These are phyloP conservation scores for Chrysemys picta DNA, from an alignment of 2,113 vertebrate genomes.

Conservation along the genomic window DNA sequence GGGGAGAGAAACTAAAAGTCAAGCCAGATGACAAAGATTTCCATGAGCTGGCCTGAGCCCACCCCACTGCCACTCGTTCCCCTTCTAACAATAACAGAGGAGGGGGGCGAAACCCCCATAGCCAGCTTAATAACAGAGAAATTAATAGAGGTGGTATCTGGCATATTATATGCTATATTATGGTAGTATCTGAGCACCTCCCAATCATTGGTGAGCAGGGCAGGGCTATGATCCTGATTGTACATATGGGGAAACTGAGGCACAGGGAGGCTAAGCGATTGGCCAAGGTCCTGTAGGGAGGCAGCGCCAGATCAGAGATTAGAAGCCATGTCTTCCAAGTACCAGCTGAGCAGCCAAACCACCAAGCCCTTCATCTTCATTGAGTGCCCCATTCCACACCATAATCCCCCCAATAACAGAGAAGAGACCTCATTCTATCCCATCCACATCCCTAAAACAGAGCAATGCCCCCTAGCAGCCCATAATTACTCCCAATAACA, in stretches of 20 bases:
- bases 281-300: neutral
- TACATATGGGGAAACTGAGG: neutral
- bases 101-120: neutral
- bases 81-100: neutral
- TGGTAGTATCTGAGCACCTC: neutral
- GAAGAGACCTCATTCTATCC: too few relatives aligned
- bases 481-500: too few relatives aligned
- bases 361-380: neutral
- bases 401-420: neutral
- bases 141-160: neutral
- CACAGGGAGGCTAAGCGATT: neutral
- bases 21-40: neutral
- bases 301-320: neutral
- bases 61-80: neutral
- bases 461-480: neutral
- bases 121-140: neutral
- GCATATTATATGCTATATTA: neutral
- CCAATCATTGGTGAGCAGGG: neutral
- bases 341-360: neutral
- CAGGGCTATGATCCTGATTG: neutral
- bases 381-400: neutral
- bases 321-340: neutral
- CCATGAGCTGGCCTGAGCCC: neutral
- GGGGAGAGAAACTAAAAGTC: neutral
- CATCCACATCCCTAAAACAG: neutral